Percentiles rank a stretch among this genome's conserved stretches.
Evolutionary conservation across 2,888 invertebrate genomes (phyloP).

Genomic region (Syrista parreyssii): DNA sequence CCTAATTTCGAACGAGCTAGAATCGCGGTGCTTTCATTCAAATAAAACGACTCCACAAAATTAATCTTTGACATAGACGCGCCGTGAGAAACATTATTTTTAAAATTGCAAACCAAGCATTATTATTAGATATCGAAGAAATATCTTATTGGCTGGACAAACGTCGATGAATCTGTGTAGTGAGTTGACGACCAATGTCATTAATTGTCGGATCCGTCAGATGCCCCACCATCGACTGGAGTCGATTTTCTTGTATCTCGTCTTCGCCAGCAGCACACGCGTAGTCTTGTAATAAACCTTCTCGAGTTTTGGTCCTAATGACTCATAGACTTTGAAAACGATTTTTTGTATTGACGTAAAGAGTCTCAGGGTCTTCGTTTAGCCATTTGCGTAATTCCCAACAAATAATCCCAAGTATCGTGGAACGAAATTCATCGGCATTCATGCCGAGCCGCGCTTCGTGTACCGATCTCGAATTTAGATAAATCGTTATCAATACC

Average conservation of each 20-base stretch:
- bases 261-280: background rate
- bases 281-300: background rate
- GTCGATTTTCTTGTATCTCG: background rate
- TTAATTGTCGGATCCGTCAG: background rate
- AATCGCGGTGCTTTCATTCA: background rate
- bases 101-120: background rate
- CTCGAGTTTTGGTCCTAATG: background rate
- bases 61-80: background rate
- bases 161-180: background rate
- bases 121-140: background rate
- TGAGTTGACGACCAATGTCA: background rate
- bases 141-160: background rate
- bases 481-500: slow-evolving; percentile 2
- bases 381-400: background rate
- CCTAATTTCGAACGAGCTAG: background rate
- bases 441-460: background rate
- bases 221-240: background rate
- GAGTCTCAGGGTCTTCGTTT: background rate
- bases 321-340: background rate
- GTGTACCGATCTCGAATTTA: background rate
- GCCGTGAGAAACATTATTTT: background rate
- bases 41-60: background rate
- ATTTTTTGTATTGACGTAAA: background rate
- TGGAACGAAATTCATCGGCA: background rate
- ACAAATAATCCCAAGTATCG: background rate